A percentile compares a stretch with the other conserved stretches of the same genome.
Conservation (phyloP, 2,113 vertebrate genomes). For the Brachyhypopomus gauderio region DNA sequence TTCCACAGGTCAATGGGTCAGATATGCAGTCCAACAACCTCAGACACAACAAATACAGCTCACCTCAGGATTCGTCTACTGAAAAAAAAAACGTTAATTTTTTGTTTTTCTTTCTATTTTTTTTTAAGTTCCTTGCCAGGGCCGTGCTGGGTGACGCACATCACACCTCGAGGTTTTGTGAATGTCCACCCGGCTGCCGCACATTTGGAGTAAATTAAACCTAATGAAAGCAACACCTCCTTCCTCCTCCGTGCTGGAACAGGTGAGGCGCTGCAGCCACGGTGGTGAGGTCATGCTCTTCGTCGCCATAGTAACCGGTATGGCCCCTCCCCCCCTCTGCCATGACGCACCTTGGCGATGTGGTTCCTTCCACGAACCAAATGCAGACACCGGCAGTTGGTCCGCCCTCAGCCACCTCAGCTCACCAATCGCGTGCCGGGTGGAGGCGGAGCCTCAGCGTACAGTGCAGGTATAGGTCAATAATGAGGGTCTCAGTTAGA, state of each 20-base stretch:
- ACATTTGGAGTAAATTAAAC: conserved; percentile 76
- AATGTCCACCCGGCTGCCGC: conserved; percentile 32
- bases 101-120: conserved; percentile 15
- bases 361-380: conserved; percentile 62
- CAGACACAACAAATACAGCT: conserved; percentile 35
- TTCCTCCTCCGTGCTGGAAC: conserved; percentile 70
- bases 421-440: conserved; percentile 65
- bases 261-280: conserved; percentile 68
- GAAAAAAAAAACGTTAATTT: conserved; percentile 31
- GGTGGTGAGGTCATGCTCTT: conserved; percentile 49
- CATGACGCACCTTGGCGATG: conserved; percentile 53
- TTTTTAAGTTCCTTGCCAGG: conserved; percentile 49
- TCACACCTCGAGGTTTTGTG: conserved; percentile 71
- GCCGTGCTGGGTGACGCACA: conserved; percentile 61
- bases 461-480: conserved; percentile 55
- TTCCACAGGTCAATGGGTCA: conserved; percentile 32
- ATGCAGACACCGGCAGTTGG: conserved; percentile 66
- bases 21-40: conserved; percentile 27
- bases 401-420: conserved; percentile 57
- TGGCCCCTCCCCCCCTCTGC: conserved; percentile 45
- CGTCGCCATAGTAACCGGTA: conserved; percentile 35
- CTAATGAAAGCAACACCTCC: conserved; percentile 75
- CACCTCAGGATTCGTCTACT: conserved; percentile 48
- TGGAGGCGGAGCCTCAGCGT: conserved; percentile 48
- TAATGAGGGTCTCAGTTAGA: conserved; percentile 61